Evolutionary conservation across 1,140 invertebrate species (phyloP).

Genomic region (Aradophagus sp.): DNA sequence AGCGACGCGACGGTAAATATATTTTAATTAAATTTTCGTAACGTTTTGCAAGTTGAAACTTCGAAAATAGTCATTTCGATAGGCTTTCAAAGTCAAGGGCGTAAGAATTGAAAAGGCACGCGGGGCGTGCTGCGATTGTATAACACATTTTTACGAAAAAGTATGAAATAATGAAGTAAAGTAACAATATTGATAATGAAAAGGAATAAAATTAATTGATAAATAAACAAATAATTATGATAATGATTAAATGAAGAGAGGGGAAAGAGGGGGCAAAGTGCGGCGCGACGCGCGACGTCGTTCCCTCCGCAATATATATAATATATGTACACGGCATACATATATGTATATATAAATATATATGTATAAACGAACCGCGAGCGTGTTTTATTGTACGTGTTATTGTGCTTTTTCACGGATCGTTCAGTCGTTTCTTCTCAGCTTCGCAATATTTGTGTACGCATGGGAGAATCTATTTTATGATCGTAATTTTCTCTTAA

Average conservation of each 20-base stretch:
- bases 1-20: constrained; percentile 21
- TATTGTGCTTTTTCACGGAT: constrained; percentile 16
- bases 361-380: constrained; percentile 8
- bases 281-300: constrained; percentile 38
- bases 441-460: too few relatives aligned
- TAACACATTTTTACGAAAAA: constrained; percentile 44
- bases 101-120: constrained; percentile 41
- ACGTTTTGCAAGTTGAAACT: constrained; percentile 21
- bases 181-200: too few relatives aligned
- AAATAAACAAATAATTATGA: too few relatives aligned
- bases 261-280: too few relatives aligned
- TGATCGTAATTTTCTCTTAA: too few relatives aligned
- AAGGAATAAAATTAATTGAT: too few relatives aligned
- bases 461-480: too few relatives aligned
- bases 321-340: constrained; percentile 10
- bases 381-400: constrained; percentile 13
- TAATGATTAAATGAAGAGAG: too few relatives aligned
- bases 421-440: too few relatives aligned
- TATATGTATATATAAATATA: constrained; percentile 15
- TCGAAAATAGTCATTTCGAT: constrained; percentile 35
- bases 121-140: constrained; percentile 47
- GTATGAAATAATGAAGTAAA: too few relatives aligned
- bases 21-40: constrained; percentile 32
- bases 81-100: constrained; percentile 48
- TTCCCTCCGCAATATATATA: constrained; percentile 30